Base-by-base conservation (phyloP, 1,140 invertebrate species). In the Cydia pomonella region DNA sequence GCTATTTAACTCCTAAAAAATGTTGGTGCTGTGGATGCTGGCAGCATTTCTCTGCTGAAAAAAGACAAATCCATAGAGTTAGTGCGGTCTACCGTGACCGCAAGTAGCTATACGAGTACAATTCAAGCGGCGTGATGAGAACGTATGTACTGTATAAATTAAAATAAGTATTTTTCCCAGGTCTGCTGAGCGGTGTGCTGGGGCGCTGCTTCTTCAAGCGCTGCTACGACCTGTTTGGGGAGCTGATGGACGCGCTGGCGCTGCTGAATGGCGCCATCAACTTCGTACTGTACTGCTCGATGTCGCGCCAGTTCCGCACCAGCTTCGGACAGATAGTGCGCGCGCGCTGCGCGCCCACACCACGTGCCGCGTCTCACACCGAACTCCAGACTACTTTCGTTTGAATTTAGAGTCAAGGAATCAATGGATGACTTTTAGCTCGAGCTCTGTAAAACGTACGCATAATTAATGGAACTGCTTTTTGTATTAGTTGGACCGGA, bases 211-310 rank as follows among this genome's bases (percentile, higher is more conserved):
- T 97, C 86, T 97, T 97, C 82, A 89, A 94, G 59, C 94, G 93
- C 41, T 97, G 96, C 84, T 97, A 97, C 86, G 93, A 95, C 87
- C 95, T 95, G 27, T 96, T 98, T 74, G 97, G 97, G 0, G 97
- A 98, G 87, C 82, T 98, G 13, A 97, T 98, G 96, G 98, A 99
- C 87, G 95, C 98, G 5, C 92, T 98, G 53, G 98, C 98, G 0
- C 93, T 99, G 1, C 93, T 99, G 38, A 99, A 99, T 92, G 97
- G 97, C 4, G 96, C 97, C 16, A 96, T 99, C 71, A 99, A 98
- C 86, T 99, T 99, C 88, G 96, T 99, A 21, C 94, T 99, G 0
- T 99, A 99, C 88, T 98, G 98, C 79, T 95, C 96, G 33, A 99
- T 99, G 98, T 98, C 97, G 64, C 94, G 97, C 72, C 97, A 98